Evolutionary conservation across 2,888 invertebrate genomes (phyloP), one percentile per base, ranked within the genome.

Genomic region (Ormyrus thymus): DNA sequence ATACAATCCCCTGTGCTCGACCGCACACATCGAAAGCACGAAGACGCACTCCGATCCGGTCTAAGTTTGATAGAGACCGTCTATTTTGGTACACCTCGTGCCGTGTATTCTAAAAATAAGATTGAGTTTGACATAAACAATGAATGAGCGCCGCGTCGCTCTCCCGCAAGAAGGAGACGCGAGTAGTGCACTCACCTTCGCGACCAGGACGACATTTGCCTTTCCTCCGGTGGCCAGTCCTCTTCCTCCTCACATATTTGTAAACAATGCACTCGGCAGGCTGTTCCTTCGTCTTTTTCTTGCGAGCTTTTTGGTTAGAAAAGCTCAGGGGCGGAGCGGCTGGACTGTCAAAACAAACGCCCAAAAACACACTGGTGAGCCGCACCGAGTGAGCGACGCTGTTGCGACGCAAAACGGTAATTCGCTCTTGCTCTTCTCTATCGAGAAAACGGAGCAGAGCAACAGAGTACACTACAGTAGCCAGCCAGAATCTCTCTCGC

Each of bases 41-140:
- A 61, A 51, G 58, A 48, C 53, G 50, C 65, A 43, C n/a, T 43
- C 51, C 13, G 48, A 48, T 8, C 48, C 11, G 7, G 59, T 45
- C 72, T 48, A 29, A 5, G 56, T 70, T 48, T 29, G 56, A 61
- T 66, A 59, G 61, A 53, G 64, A 11, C 15, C 43, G 13, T 73
- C 71, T 71, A 76, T 75, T 79, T 79, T 65, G 7, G 66, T 66
- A 45, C 64, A n/a, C 56, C 73, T 73, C 68, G 68, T 62, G 78
- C 70, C 50, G 59, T 48, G 45, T 51, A 48, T 71, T 75, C 79
- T 76, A 75, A 71, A 75, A 79, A 79, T 75, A 79, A 74, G 46
- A 70, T 43, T 7, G 55, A 51, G 15, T 15, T 29, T n/a, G 71
- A 79, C 61, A 71, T 79, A 79, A 79, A 79, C 79, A 79, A 79